These are phyloP conservation scores for Aramus guarauna DNA, from an alignment of 2,113 vertebrate species.

Conservation along the genomic window DNA sequence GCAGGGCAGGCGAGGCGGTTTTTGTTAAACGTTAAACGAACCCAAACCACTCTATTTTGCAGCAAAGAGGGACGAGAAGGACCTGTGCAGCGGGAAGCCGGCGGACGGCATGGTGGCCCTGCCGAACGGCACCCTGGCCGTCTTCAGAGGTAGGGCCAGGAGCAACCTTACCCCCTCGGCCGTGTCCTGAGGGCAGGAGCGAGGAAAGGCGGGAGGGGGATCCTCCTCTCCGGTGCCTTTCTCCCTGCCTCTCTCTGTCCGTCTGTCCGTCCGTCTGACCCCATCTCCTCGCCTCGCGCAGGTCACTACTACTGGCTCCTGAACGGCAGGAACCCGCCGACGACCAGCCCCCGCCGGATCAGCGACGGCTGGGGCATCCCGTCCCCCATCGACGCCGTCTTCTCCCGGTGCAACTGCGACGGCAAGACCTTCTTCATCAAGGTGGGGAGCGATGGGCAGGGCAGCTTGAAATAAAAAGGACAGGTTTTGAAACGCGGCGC, in stretches of 20 bases:
- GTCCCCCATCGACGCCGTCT: constrained; percentile 90
- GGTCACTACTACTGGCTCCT: constrained; percentile 93
- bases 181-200: neutral
- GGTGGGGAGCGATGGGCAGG: constrained; percentile 64
- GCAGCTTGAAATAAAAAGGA: neutral
- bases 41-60: neutral
- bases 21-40: neutral
- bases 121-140: constrained; percentile 86
- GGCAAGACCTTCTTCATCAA: constrained; percentile 95
- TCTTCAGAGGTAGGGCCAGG: constrained; percentile 82
- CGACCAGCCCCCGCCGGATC: constrained; percentile 79
- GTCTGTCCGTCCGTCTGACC: fast-evolving
- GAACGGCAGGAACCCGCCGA: constrained; percentile 70
- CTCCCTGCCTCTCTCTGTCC: fast-evolving
- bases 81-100: constrained; percentile 88
- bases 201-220: neutral
- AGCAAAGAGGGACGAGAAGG: constrained; percentile 76
- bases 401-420: constrained; percentile 94
- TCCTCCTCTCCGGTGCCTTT: fast-evolving
- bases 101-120: constrained; percentile 84
- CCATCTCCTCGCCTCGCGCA: neutral
- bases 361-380: constrained; percentile 89
- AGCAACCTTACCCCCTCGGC: no score
- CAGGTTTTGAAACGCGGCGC: no score
- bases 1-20: fast-evolving